Percentiles rank a stretch among this genome's conserved stretches.
Conservation (phyloP, 53 echinoderm and acorn worm species). For the Echinometra lucunter region DNA sequence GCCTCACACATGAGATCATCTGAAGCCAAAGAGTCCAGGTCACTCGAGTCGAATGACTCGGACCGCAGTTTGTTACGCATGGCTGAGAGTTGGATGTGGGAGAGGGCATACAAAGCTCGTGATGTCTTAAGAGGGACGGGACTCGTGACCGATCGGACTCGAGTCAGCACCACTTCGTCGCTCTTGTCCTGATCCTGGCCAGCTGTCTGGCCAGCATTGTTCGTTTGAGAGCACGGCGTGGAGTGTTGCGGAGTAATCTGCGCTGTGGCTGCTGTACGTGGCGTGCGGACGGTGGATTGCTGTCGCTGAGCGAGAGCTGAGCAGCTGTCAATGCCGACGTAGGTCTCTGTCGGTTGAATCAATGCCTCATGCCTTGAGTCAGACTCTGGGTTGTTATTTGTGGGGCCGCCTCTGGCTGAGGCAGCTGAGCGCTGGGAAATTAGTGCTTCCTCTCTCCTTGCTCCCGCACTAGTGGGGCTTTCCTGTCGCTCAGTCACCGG, state of each 20-base stretch:
- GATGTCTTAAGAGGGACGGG: conserved; percentile 60
- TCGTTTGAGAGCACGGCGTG: conserved; percentile 24
- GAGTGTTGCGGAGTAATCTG: conserved; percentile 11
- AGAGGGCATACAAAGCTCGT: conserved; percentile 68
- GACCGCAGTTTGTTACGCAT: conserved; percentile 72
- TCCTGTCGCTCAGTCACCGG: conserved; percentile 62
- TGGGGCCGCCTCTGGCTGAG: conserved; percentile 32
- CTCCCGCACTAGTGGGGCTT: conserved; percentile 35
- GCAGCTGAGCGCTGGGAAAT: conserved; percentile 63
- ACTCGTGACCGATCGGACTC: conserved; percentile 65
- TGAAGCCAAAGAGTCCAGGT: conserved; percentile 89
- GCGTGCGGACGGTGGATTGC: background rate
- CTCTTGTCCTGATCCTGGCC: background rate
- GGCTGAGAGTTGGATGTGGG: conserved; percentile 83
- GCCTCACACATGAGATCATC: conserved; percentile 98
- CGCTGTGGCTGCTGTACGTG: background rate
- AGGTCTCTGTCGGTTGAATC: conserved; percentile 21
- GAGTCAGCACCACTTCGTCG: conserved; percentile 56
- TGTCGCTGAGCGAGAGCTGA: conserved; percentile 20
- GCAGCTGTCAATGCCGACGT: conserved; percentile 53
- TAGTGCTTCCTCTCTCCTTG: conserved; percentile 55
- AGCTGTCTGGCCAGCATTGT: conserved; percentile 47
- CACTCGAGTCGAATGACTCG: conserved; percentile 87
- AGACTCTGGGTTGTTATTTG: conserved; percentile 60
- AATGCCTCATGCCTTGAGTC: conserved; percentile 58